Percentiles rank a stretch among this genome's conserved stretches.
Evolutionary conservation across 2,113 vertebrate species (phyloP).

Genomic region (Pseudopipra pipra): DNA sequence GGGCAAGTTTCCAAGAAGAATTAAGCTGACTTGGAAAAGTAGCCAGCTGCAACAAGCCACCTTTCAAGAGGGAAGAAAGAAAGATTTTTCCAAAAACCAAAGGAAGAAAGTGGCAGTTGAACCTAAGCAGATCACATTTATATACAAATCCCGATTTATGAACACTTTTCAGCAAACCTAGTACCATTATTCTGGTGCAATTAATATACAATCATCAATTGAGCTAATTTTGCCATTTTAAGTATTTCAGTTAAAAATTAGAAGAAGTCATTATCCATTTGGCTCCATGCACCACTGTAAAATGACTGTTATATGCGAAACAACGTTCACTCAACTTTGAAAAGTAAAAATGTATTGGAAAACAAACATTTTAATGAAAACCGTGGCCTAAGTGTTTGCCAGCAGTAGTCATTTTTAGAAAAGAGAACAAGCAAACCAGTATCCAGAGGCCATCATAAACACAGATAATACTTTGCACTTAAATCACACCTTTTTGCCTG

Average conservation of each 20-base stretch:
- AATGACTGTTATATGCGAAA: not conserved
- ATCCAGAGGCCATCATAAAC: not conserved
- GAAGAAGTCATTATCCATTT: not conserved
- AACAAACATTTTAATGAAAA: constrained; percentile 62
- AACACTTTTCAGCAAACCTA: constrained; percentile 32
- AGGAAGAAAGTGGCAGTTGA: constrained; percentile 49
- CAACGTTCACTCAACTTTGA: not conserved
- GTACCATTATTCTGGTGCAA: not conserved
- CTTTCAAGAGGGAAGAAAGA: constrained; percentile 15
- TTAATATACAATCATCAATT: not conserved
- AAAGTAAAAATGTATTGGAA: constrained; percentile 66
- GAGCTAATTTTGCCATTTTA: not conserved
- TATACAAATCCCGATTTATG: not conserved
- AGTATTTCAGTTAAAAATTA: not conserved
- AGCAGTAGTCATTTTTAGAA: not conserved
- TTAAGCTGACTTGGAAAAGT: not conserved
- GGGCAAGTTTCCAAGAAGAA: constrained; percentile 7
- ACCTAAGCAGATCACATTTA: constrained; percentile 20
- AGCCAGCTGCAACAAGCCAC: constrained; percentile 49
- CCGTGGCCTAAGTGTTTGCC: not conserved
- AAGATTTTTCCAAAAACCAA: constrained; percentile 39
- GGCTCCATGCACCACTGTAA: constrained; percentile 21
- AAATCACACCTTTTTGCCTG: not conserved
- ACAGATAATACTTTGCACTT: not conserved
- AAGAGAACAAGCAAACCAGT: not conserved